Evolutionary conservation across 2,113 vertebrate species (phyloP).

Genomic region (Peromyscus leucopus): DNA sequence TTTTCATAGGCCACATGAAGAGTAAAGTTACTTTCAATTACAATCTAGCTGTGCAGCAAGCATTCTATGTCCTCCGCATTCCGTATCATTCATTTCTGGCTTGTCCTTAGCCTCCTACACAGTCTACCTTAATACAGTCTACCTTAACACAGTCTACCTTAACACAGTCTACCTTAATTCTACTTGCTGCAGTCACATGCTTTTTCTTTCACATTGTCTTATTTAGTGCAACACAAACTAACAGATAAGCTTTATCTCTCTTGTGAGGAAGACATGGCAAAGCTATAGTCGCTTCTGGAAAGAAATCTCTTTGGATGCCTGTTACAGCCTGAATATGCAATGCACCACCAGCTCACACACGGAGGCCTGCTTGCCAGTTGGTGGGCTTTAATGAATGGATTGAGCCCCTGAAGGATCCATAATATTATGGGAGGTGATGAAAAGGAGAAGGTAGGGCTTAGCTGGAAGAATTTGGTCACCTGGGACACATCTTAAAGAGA

Average conservation of each 20-base stretch:
- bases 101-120: slow-evolving; percentile 30
- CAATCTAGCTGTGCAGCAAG: slow-evolving; percentile 23
- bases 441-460: not conserved
- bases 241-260: not conserved
- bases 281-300: slow-evolving; percentile 6
- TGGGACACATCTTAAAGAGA: not conserved
- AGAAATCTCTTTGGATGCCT: not conserved
- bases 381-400: not conserved
- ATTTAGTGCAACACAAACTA: not conserved
- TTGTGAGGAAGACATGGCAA: not conserved
- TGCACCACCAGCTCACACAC: accelerated
- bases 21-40: slow-evolving; percentile 44
- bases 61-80: not conserved
- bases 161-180: not conserved
- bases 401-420: not conserved
- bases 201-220: slow-evolving; percentile 42
- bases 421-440: not conserved
- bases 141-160: too few relatives aligned
- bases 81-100: not conserved
- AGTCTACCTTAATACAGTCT: too few relatives aligned
- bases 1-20: not conserved
- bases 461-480: not conserved
- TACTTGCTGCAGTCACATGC: slow-evolving; percentile 35
- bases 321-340: not conserved
- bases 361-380: not conserved